phyloP scores from a whole-genome alignment of 2,113 vertebrate genomes.

The Dryoscopus gambensis region DNA sequence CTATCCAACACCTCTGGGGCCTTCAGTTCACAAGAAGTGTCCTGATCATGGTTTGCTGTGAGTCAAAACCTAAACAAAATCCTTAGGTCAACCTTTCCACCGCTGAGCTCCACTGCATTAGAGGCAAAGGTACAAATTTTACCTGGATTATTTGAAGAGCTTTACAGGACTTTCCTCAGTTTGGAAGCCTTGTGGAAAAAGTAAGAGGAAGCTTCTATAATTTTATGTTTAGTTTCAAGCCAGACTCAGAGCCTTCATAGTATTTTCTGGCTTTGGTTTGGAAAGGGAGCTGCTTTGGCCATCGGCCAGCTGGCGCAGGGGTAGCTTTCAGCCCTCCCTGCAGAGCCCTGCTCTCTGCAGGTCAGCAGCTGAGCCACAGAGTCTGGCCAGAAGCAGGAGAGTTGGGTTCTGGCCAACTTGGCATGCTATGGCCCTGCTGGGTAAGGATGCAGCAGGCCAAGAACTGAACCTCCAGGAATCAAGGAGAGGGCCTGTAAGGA shows the following conservation, averaged over 20 bases:
- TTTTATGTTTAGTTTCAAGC: background rate
- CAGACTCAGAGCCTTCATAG: background rate
- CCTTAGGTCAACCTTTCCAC: background rate
- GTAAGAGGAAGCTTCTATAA: background rate
- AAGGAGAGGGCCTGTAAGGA: background rate
- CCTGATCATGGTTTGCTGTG: background rate
- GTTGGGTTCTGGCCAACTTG: background rate
- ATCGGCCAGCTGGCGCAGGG: background rate
- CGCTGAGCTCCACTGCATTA: fast-evolving
- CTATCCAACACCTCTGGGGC: background rate
- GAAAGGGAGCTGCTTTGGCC: background rate
- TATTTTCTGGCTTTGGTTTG: background rate
- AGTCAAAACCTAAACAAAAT: background rate
- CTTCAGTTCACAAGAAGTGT: background rate
- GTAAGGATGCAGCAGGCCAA: background rate
- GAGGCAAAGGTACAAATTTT: background rate
- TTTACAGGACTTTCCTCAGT: background rate
- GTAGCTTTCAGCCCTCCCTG: background rate
- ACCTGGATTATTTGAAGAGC: background rate
- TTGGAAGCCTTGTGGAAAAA: background rate
- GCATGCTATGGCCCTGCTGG: background rate
- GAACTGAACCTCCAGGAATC: background rate
- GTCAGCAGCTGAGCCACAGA: background rate
- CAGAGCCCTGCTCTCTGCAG: background rate
- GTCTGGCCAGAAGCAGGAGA: background rate